phyloP scores from a whole-genome alignment of 2,797 vertebrate genomes.

The Poeciliopsis paucimaculata region DNA sequence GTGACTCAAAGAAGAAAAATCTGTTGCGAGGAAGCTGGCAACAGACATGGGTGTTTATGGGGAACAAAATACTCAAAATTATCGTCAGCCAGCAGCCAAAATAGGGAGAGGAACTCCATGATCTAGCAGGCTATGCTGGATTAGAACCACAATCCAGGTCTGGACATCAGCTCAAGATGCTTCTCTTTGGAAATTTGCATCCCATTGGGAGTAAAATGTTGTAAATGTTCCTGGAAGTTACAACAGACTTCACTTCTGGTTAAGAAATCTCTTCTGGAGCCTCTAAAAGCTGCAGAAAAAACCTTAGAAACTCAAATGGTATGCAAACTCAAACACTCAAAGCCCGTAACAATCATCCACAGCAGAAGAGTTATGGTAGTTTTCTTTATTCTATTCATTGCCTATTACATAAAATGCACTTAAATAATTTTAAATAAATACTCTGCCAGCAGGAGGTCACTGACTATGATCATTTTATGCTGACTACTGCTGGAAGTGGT shows the following conservation, averaged over 20 bases:
- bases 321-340: neutral
- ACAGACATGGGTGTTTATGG: neutral
- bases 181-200: neutral
- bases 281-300: neutral
- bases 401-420: neutral
- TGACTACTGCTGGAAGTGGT: neutral
- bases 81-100: neutral
- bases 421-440: neutral
- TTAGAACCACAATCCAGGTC: neutral
- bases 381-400: neutral
- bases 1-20: neutral
- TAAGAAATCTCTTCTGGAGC: neutral
- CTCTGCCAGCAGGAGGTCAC: neutral
- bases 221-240: neutral
- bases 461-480: neutral
- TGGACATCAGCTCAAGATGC: neutral
- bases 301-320: neutral
- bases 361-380: neutral
- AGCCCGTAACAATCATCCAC: neutral
- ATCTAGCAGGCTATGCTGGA: neutral
- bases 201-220: neutral
- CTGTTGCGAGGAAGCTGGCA: neutral
- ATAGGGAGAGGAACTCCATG: neutral
- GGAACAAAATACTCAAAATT: neutral
- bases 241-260: neutral